A percentile compares a stretch with the other conserved stretches of the same genome.
phyloP scores from a whole-genome alignment of 2,888 invertebrate genomes.

The Cyaniris semiargus region DNA sequence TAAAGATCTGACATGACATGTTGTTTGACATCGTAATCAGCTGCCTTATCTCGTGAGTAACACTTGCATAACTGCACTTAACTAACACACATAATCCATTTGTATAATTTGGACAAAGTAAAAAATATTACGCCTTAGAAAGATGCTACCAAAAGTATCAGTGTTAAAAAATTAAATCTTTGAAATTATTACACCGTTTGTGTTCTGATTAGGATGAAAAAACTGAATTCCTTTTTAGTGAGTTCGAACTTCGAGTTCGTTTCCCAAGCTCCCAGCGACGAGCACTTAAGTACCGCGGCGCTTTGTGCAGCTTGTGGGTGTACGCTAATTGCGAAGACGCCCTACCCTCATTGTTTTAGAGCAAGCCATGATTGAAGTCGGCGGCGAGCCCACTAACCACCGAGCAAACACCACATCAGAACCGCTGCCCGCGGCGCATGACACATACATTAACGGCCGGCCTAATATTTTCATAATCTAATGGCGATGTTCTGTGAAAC shows the following conservation, averaged over 20 bases:
- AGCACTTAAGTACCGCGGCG: conserved; percentile 70
- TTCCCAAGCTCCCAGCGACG: conserved; percentile 55
- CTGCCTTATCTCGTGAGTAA: conserved; percentile 74
- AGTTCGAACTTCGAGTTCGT: conserved; percentile 42
- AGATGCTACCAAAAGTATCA: neutral
- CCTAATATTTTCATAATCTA: conserved; percentile 81
- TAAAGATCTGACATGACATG: conserved; percentile 77
- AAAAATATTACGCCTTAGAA: neutral
- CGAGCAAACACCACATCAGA: conserved; percentile 68
- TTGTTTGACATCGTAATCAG: conserved; percentile 73
- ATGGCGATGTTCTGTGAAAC: conserved; percentile 81
- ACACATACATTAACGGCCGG: conserved; percentile 78
- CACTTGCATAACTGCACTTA: conserved; percentile 70
- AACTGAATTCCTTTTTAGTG: conserved; percentile 5
- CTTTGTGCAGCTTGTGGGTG: conserved; percentile 71
- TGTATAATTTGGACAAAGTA: neutral
- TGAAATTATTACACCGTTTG: neutral
- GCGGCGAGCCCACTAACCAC: conserved; percentile 72
- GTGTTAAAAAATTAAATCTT: neutral
- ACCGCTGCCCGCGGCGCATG: conserved; percentile 68
- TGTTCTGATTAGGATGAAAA: neutral
- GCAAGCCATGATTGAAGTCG: conserved; percentile 78
- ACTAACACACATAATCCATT: conserved; percentile 31
- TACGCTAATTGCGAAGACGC: conserved; percentile 76
- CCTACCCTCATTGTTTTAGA: conserved; percentile 79